These are phyloP conservation scores for Columba livia DNA, from an alignment of 2,113 vertebrate genomes.

Conservation along the genomic window DNA sequence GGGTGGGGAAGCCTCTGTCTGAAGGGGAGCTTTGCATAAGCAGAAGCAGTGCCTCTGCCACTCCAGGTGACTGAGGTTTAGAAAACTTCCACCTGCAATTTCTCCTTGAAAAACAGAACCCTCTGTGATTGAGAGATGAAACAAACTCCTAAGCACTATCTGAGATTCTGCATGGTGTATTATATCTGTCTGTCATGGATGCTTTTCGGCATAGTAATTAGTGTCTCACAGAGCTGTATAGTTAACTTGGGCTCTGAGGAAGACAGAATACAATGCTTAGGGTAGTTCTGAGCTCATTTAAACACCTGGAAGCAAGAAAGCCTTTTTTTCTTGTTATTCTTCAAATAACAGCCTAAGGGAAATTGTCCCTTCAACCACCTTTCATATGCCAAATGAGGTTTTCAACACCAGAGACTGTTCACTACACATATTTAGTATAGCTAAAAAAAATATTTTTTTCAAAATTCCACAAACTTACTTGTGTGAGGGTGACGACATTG, in stretches of 20 bases:
- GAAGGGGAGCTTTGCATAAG: not conserved
- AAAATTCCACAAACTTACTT: not conserved
- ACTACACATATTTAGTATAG: not conserved
- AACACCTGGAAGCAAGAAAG: not conserved
- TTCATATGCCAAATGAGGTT: not conserved
- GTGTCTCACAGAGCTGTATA: not conserved
- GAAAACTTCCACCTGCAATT: not conserved
- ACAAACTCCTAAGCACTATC: not conserved
- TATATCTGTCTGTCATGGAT: not conserved
- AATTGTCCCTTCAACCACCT: not conserved
- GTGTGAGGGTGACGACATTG: not conserved
- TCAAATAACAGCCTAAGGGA: not conserved
- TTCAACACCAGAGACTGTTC: not conserved
- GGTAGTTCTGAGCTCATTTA: not conserved
- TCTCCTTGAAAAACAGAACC: not conserved
- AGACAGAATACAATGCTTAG: not conserved
- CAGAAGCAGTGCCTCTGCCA: not conserved
- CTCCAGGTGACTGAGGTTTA: not conserved
- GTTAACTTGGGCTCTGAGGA: not conserved
- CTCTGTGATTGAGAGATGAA: not conserved
- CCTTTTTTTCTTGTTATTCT: not conserved
- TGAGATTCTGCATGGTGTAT: not conserved
- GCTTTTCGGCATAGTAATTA: not conserved
- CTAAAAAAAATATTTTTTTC: not conserved
- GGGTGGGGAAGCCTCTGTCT: not conserved